These are phyloP conservation scores for Archips crataeganus DNA, from an alignment of 2,888 invertebrate genomes.

Conservation along the genomic window DNA sequence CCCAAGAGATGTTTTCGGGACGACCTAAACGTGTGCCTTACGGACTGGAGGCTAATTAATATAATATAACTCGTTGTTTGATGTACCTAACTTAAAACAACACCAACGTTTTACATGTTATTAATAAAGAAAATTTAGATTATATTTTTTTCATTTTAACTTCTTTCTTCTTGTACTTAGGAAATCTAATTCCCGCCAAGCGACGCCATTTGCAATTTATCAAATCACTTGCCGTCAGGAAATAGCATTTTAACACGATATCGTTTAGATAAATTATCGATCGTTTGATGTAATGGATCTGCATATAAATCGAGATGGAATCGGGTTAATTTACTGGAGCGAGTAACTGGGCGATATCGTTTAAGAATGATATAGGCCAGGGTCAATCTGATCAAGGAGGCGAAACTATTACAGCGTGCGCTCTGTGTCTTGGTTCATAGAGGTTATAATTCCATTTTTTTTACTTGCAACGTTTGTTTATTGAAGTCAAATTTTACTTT, in stretches of 20 bases:
- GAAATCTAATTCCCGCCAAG: background rate
- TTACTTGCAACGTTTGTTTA: background rate
- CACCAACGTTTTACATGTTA: no score
- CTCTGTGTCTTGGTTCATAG: background rate
- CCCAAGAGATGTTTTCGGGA: no score
- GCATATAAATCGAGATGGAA: slow-evolving; percentile 30
- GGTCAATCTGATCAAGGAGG: background rate
- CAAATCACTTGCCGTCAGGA: slow-evolving; percentile 37
- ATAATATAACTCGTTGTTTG: no score
- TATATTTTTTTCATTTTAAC: no score
- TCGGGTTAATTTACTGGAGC: slow-evolving; percentile 22
- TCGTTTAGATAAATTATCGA: slow-evolving; percentile 36
- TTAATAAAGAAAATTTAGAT: no score
- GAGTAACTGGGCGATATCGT: background rate
- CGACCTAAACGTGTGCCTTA: no score
- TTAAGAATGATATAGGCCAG: background rate
- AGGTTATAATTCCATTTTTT: background rate
- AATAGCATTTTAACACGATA: slow-evolving; percentile 37
- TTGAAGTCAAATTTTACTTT: no score
- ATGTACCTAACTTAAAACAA: no score
- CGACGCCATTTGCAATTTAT: slow-evolving; percentile 39
- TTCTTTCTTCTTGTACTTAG: no score
- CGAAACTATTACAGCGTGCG: background rate
- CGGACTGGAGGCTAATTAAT: no score
- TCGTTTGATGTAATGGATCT: slow-evolving; percentile 23